Percentiles rank a stretch among this genome's conserved stretches.
Conservation (phyloP, 2,888 invertebrate genomes). For the Saturnia pavonia region DNA sequence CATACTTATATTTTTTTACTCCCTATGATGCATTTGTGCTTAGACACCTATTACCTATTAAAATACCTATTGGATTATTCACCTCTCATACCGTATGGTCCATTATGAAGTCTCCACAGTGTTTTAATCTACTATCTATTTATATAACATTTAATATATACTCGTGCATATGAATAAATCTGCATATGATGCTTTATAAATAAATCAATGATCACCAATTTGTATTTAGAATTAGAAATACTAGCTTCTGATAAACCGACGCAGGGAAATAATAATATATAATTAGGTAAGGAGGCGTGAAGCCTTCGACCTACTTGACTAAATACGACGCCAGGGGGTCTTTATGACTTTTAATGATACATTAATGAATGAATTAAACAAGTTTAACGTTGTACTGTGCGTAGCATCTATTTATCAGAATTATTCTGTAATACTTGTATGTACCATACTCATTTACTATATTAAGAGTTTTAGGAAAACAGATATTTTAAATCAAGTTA, state of each 20-base stretch:
- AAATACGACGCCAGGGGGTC: slow-evolving; percentile 4
- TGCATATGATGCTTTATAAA: neutral
- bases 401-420: neutral
- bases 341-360: neutral
- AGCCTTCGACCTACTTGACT: neutral
- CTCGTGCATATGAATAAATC: neutral
- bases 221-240: neutral
- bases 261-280: neutral
- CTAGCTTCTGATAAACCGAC: neutral
- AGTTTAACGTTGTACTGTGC: neutral
- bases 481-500: neutral
- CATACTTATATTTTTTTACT: too few species aligned
- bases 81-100: too few species aligned
- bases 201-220: neutral
- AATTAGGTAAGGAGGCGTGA: neutral
- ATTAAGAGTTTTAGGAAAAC: neutral
- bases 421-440: neutral
- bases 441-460: too few species aligned
- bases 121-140: too few species aligned
- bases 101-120: too few species aligned
- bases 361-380: neutral
- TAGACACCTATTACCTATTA: too few species aligned
- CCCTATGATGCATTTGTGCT: too few species aligned
- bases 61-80: too few species aligned
- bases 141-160: neutral